Evolutionary conservation across 2,797 vertebrate genomes (phyloP).

Genomic region (Somateria mollissima): DNA sequence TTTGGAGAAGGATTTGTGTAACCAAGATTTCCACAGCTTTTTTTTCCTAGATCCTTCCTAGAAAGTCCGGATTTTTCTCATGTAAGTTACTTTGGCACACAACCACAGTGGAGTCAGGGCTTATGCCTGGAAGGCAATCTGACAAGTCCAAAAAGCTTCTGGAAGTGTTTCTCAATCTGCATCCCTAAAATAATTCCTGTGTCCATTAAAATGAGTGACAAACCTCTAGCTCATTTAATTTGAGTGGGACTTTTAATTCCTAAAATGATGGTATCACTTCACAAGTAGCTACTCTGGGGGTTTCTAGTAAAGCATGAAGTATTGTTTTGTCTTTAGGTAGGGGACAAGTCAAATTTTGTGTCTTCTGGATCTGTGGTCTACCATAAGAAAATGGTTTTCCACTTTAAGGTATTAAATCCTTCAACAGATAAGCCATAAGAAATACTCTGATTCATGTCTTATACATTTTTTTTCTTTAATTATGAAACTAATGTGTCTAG

Average conservation of each 20-base stretch:
- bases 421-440: background rate
- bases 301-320: background rate
- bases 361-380: background rate
- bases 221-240: background rate
- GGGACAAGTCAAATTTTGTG: background rate
- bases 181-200: background rate
- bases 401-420: background rate
- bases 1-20: background rate
- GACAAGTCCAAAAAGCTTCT: background rate
- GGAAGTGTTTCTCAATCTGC: background rate
- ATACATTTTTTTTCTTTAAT: background rate
- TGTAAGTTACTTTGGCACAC: background rate
- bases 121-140: background rate
- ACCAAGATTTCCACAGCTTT: background rate
- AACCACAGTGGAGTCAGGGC: rapidly evolving
- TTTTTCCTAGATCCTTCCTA: background rate
- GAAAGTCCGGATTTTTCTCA: background rate
- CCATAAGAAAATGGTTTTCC: background rate
- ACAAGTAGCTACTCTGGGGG: rapidly evolving
- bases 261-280: background rate
- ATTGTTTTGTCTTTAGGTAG: background rate
- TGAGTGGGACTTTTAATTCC: background rate
- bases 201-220: background rate
- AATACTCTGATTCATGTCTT: background rate
- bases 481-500: background rate